Percentiles rank a stretch among this genome's conserved stretches.
These are phyloP conservation scores for Sylvilagus floridanus DNA, from an alignment of 2,797 vertebrate species.

Conservation along the genomic window DNA sequence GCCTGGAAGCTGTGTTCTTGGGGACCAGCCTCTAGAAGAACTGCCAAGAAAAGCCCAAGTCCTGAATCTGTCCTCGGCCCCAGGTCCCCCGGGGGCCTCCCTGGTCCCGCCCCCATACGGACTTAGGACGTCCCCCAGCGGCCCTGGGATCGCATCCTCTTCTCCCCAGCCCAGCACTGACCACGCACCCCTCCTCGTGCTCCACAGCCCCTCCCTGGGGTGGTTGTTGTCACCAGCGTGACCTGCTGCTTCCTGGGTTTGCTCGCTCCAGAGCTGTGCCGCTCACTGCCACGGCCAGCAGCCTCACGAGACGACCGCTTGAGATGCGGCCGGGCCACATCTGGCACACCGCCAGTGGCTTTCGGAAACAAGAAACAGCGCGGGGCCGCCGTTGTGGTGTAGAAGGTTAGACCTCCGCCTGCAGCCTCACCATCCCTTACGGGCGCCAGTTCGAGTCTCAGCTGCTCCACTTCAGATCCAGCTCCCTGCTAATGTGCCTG, in stretches of 20 bases:
- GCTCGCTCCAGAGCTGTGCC: background rate
- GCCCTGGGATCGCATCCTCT: background rate
- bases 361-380: background rate
- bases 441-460: too few relatives aligned
- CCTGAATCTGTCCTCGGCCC: background rate
- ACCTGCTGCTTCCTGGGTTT: background rate
- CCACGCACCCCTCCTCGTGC: too few relatives aligned
- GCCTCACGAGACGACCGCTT: accelerated
- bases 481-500: too few relatives aligned
- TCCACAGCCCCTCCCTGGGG: background rate
- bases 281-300: background rate
- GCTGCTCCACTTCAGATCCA: too few relatives aligned
- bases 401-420: too few relatives aligned
- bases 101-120: too few relatives aligned
- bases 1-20: background rate
- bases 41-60: background rate
- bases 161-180: background rate
- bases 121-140: too few relatives aligned
- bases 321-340: background rate
- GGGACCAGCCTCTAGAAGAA: background rate
- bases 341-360: background rate
- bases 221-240: background rate
- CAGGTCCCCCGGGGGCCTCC: accelerated
- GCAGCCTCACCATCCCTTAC: too few relatives aligned
- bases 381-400: too few relatives aligned